Conservation (phyloP, 2,797 vertebrate species). For the Lepidocolaptes lacrymiger region DNA sequence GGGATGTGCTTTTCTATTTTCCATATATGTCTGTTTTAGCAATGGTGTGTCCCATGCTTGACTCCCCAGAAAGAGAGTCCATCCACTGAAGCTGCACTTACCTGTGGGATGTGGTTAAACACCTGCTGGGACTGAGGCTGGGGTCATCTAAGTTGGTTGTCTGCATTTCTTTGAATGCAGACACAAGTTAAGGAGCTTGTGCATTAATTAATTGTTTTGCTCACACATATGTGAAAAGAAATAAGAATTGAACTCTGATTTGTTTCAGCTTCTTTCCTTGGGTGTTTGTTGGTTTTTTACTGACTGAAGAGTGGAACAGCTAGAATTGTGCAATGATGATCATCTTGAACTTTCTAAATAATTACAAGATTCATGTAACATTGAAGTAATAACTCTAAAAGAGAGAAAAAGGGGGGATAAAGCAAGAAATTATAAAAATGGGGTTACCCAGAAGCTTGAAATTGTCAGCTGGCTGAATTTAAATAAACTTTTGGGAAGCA, state of each 20-base stretch:
- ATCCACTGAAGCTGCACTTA: background rate
- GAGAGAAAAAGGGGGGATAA: background rate
- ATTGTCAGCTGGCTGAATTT: constrained; percentile 35
- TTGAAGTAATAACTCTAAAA: background rate
- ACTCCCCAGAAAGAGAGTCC: background rate
- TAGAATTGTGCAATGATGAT: background rate
- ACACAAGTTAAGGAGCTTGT: background rate
- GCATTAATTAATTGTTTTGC: background rate
- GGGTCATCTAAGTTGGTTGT: background rate
- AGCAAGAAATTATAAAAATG: background rate
- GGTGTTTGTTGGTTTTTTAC: background rate
- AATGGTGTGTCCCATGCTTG: background rate
- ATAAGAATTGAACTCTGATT: background rate
- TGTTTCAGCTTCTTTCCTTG: constrained; percentile 9
- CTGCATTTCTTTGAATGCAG: background rate
- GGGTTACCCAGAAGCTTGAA: constrained; percentile 33
- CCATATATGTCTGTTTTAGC: background rate
- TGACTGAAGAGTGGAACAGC: background rate
- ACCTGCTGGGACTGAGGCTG: background rate
- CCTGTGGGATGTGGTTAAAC: constrained; percentile 5
- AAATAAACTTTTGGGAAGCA: constrained; percentile 36
- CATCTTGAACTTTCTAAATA: background rate
- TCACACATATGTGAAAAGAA: background rate
- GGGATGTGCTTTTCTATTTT: background rate
- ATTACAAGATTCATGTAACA: background rate